Evolutionary conservation across 1,140 invertebrate species (phyloP).

Genomic region (Heliconius hermathena): DNA sequence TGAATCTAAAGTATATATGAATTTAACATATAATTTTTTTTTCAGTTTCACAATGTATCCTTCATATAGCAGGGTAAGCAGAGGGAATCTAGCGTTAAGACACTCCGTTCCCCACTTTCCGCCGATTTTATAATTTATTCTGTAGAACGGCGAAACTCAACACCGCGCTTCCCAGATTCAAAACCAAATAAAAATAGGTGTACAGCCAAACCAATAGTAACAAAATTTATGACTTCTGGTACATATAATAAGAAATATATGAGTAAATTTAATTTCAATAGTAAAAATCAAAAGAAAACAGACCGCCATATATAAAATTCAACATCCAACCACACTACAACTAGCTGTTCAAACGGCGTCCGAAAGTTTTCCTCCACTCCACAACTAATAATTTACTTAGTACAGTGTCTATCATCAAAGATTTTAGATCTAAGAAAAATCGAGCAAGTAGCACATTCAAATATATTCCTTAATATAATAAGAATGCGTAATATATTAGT

Average conservation of each 20-base stretch:
- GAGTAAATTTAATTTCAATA: not conserved
- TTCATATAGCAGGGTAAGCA: no score
- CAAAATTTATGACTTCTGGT: no score
- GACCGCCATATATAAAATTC: not conserved
- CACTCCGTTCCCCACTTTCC: no score
- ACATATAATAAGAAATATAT: no score
- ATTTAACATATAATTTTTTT: no score
- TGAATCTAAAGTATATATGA: not conserved
- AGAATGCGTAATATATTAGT: not conserved
- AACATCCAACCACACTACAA: not conserved
- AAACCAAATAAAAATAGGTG: no score
- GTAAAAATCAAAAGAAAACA: not conserved
- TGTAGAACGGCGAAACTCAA: no score
- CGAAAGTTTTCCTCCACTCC: not conserved
- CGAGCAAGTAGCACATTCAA: not conserved
- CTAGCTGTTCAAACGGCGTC: not conserved
- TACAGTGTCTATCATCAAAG: slow-evolving; percentile 17
- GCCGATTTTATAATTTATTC: no score
- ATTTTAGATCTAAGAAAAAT: slow-evolving; percentile 14
- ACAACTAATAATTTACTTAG: slow-evolving; percentile 20
- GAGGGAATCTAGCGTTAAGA: no score
- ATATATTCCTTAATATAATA: not conserved
- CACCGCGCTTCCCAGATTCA: no score
- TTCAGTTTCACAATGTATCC: no score
- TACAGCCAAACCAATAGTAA: no score